A percentile compares a stretch with the other conserved stretches of the same genome.
phyloP scores from a whole-genome alignment of 1,140 invertebrate genomes.

The Ceratosolen solmsi region DNA sequence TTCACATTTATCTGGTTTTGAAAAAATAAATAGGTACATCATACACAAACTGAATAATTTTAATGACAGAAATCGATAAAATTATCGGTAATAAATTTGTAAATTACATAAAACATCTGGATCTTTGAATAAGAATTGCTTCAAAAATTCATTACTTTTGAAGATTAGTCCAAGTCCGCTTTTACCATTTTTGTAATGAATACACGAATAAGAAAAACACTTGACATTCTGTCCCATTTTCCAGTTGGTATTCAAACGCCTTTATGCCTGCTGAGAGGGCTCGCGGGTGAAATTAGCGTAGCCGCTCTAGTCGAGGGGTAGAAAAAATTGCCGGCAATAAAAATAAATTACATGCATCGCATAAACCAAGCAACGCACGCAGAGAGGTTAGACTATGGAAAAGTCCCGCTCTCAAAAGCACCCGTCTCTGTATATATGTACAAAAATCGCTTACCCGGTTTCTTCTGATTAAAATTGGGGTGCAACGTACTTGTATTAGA shows the following conservation, averaged over 20 bases:
- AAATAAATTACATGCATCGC: conserved; percentile 75
- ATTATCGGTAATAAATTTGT: not conserved
- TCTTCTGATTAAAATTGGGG: conserved; percentile 74
- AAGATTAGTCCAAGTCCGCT: not conserved
- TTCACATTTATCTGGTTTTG: too few species aligned
- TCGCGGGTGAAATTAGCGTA: conserved; percentile 69
- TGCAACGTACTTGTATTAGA: conserved; percentile 60
- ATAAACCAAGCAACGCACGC: conserved; percentile 60
- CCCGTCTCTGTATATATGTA: conserved; percentile 54
- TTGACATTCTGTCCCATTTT: conserved; percentile 36
- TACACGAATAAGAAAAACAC: not conserved
- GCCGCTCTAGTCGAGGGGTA: conserved; percentile 68
- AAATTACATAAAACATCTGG: not conserved
- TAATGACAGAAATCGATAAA: not conserved
- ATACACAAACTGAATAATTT: too few species aligned
- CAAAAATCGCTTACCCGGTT: conserved; percentile 65
- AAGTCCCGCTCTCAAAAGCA: conserved; percentile 64
- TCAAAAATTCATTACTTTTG: conserved; percentile 2
- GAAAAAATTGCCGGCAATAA: conserved; percentile 74
- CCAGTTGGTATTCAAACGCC: conserved; percentile 22
- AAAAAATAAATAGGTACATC: too few species aligned
- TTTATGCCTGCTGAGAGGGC: conserved; percentile 49
- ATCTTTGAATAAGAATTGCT: not conserved
- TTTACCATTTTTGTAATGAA: not conserved
- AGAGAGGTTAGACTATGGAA: conserved; percentile 48